phyloP scores from a whole-genome alignment of 2,113 vertebrate genomes.

The Rutilus rutilus region DNA sequence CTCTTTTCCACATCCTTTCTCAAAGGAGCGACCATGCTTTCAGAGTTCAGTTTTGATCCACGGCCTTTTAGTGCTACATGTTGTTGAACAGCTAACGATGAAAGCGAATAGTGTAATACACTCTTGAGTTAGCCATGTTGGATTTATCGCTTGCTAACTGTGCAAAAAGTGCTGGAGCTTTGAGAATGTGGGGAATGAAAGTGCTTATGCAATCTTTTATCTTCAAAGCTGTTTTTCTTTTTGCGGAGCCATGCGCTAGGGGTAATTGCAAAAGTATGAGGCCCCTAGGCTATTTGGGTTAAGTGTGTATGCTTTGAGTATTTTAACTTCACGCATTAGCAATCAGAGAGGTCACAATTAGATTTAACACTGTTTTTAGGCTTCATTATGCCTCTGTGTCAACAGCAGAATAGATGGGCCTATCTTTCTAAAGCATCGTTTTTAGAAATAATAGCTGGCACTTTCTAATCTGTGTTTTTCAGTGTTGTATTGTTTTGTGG shows the following conservation, averaged over 20 bases:
- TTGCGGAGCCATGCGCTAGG: slow-evolving; percentile 35
- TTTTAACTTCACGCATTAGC: slow-evolving; percentile 66
- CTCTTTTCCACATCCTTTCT: slow-evolving; percentile 48
- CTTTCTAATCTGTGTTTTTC: background rate
- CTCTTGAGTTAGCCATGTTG: slow-evolving; percentile 57
- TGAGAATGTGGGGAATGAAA: slow-evolving; percentile 67
- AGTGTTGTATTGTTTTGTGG: slow-evolving; percentile 43
- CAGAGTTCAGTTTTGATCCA: slow-evolving; percentile 39
- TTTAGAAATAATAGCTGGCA: slow-evolving; percentile 54
- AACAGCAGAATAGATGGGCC: slow-evolving; percentile 73
- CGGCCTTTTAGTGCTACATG: slow-evolving; percentile 59
- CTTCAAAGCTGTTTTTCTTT: slow-evolving; percentile 63
- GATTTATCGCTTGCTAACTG: slow-evolving; percentile 70
- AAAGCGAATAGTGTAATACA: slow-evolving; percentile 66
- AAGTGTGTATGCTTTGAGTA: slow-evolving; percentile 73
- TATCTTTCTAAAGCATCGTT: slow-evolving; percentile 69
- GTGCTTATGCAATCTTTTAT: slow-evolving; percentile 66
- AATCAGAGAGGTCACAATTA: slow-evolving; percentile 82
- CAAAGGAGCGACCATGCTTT: slow-evolving; percentile 30
- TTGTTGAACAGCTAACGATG: slow-evolving; percentile 70
- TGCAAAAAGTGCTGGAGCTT: slow-evolving; percentile 64
- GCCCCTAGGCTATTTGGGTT: slow-evolving; percentile 76
- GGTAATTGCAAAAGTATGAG: slow-evolving; percentile 78
- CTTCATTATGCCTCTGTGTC: slow-evolving; percentile 76
- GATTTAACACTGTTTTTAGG: slow-evolving; percentile 76